A percentile compares a stretch with the other conserved stretches of the same genome.
These are phyloP conservation scores for Brenthis hecate DNA, from an alignment of 2,888 invertebrate genomes.

Conservation along the genomic window DNA sequence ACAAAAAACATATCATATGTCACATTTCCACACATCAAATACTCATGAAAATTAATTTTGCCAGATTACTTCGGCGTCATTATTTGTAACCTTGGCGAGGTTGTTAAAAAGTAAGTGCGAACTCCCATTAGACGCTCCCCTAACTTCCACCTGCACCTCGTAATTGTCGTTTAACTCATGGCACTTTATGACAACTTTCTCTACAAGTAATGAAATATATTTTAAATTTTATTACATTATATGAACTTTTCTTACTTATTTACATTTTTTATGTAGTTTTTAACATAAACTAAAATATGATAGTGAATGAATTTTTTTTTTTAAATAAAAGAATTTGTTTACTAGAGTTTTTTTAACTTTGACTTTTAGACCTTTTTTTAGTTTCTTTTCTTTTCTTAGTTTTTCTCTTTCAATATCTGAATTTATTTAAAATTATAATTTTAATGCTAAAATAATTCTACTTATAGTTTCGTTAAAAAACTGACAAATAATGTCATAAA, in stretches of 20 bases:
- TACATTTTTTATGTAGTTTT: neutral
- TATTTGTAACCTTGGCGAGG: slow-evolving; percentile 46
- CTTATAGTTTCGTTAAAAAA: no score
- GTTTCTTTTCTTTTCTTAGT: no score
- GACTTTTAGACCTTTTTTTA: no score
- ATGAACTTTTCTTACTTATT: neutral
- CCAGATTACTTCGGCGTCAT: slow-evolving; percentile 22
- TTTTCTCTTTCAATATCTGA: no score
- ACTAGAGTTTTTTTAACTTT: no score
- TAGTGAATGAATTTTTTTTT: no score
- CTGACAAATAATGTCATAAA: no score
- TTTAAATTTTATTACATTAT: neutral
- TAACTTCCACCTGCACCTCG: slow-evolving; percentile 44
- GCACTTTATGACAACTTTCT: slow-evolving; percentile 26
- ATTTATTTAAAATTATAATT: no score
- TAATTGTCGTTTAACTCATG: slow-evolving; percentile 43
- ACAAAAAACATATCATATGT: no score
- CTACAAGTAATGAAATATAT: neutral
- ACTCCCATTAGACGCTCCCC: slow-evolving; percentile 50
- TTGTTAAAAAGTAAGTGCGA: slow-evolving; percentile 74
- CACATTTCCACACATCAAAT: slow-evolving; percentile 7
- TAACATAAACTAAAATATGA: no score
- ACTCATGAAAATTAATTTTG: slow-evolving; percentile 26
- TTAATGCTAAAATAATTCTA: no score
- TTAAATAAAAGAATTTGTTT: no score